phyloP scores from a whole-genome alignment of 2,797 vertebrate species.

The Amniataba percoides region DNA sequence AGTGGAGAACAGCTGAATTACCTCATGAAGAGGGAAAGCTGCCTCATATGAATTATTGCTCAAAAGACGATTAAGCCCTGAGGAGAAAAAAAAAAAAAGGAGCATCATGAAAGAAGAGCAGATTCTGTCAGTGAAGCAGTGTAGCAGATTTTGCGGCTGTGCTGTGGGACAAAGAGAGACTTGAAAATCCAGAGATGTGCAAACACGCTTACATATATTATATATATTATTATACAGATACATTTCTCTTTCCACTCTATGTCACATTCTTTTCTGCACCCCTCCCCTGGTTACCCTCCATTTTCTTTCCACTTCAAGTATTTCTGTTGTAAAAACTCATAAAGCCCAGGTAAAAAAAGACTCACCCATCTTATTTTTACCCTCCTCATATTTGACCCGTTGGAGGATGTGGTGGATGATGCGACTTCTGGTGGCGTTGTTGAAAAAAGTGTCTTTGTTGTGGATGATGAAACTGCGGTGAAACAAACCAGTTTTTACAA shows the following conservation, averaged over 20 bases:
- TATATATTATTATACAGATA: no score
- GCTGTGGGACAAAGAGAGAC: not conserved
- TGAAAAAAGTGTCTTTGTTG: constrained; percentile 97
- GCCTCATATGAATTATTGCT: constrained; percentile 95
- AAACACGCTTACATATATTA: no score
- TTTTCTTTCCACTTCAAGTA: not conserved
- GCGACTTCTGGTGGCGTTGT: constrained; percentile 94
- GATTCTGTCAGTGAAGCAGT: not conserved
- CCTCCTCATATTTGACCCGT: constrained; percentile 95
- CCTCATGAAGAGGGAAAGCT: constrained; percentile 95
- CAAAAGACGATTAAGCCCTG: constrained; percentile 94
- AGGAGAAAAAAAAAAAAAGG: constrained; percentile 19
- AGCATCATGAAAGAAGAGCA: not conserved
- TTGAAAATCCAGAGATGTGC: not conserved
- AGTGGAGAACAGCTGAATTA: constrained; percentile 67
- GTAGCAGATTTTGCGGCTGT: not conserved
- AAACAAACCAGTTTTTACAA: constrained; percentile 42
- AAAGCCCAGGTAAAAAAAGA: not conserved
- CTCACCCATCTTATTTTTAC: constrained; percentile 96
- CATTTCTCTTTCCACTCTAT: no score
- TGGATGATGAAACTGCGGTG: constrained; percentile 93
- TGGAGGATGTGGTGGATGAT: constrained; percentile 95
- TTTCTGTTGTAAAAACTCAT: not conserved
- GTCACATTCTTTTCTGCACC: no score
- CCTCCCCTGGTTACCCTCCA: not conserved